Base-by-base conservation (phyloP, 2,797 vertebrate genomes). In the Bradypodion ventrale region DNA sequence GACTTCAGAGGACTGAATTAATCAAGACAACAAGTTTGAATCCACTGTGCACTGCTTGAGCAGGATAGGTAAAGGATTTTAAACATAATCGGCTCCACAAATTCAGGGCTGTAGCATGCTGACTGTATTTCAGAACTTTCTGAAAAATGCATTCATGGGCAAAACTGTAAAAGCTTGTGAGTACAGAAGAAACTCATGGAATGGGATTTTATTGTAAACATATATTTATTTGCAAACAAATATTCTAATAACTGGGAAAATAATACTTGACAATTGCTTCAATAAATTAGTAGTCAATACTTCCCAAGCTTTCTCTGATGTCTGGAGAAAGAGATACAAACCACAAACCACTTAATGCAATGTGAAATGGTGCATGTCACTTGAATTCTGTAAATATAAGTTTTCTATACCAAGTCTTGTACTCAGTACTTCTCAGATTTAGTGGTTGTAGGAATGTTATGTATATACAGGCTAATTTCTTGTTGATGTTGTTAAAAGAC, bases 341-440 rank as follows among this genome's bases (percentile, higher is more conserved):
- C 21, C 37, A 70, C 37, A 42, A 23, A 49, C 44, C 10, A 49
- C 9, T 75, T 42, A 76, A 76, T 15, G 27, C 35, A 56, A 56
- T 83, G 63, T 32, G 5, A 83, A 68, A 76, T 29, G 27, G 25
- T 68, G 25, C 15, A 76, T 76, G 10, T 42, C 59, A 59, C 52
- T 37, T 10, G 68, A 65, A 32, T 72, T 89, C 68, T 85, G 75
- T 75, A 72, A 46, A 92, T 82, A 81, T 89, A 82, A 91, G 84
- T 74, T 49, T 65, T n/a, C n/a, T n/a, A n/a, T 84, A 82, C 84
- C 85, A 83, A 69, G 76, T 88, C 90, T 91, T 27, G 83, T 92
- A 87, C 86, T 88, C 23, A 2, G 19, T 83, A 40, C 7, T 70
- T 69, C 21, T 7, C 46, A 80, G 25, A 60, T 59, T 76, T 35